These are phyloP conservation scores for Megastigmus dorsalis DNA, from an alignment of 2,888 invertebrate species.

Conservation along the genomic window DNA sequence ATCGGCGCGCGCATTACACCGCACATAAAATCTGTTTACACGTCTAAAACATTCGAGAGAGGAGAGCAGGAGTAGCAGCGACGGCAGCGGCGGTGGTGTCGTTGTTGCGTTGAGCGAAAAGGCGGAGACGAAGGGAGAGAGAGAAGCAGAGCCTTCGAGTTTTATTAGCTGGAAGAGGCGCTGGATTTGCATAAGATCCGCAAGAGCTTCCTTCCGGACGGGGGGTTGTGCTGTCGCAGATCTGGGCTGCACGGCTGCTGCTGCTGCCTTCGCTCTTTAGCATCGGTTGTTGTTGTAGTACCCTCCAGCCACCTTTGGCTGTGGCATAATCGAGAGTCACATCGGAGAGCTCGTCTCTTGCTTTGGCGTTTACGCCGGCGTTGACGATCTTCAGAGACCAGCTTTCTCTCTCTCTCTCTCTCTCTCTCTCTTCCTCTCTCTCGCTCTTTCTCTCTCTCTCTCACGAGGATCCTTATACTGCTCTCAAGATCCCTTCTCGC, in stretches of 20 bases:
- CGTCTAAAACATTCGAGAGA: slow-evolving; percentile 56
- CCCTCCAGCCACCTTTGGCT: not conserved
- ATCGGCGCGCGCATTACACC: slow-evolving; percentile 58
- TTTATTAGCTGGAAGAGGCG: slow-evolving; percentile 65
- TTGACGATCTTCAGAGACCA: too few relatives aligned
- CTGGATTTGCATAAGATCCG: slow-evolving; percentile 67
- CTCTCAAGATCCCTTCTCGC: too few relatives aligned
- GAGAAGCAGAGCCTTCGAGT: slow-evolving; percentile 58
- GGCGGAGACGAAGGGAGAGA: too few relatives aligned
- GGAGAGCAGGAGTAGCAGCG: too few relatives aligned
- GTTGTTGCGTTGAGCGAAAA: too few relatives aligned
- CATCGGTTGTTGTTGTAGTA: not conserved
- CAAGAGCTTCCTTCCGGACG: slow-evolving; percentile 42
- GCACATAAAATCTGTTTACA: slow-evolving; percentile 65
- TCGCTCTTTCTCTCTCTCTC: too few relatives aligned
- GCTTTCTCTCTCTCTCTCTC: too few relatives aligned
- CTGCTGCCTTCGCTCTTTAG: slow-evolving; percentile 5
- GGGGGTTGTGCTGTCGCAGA: slow-evolving; percentile 1
- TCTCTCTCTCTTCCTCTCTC: too few relatives aligned
- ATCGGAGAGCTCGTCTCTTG: not conserved
- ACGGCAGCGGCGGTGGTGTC: too few relatives aligned
- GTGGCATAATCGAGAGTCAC: slow-evolving; percentile 26
- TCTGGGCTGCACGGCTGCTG: not conserved
- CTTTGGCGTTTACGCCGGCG: not conserved
- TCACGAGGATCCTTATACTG: too few relatives aligned